Evolutionary conservation across 2,797 vertebrate species (phyloP), one percentile per base, ranked within the genome.

Genomic region (Crocidura indochinensis): DNA sequence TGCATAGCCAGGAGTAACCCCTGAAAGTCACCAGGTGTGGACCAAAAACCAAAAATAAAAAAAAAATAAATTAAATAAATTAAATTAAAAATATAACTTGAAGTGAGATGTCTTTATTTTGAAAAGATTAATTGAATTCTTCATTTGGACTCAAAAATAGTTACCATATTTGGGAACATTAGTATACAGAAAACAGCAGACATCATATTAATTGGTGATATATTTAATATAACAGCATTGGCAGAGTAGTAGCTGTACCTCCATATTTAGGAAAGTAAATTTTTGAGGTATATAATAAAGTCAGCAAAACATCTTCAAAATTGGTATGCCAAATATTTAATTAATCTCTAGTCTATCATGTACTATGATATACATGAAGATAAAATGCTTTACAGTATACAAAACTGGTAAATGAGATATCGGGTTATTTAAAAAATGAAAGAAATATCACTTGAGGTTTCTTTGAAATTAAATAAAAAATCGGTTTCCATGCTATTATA

Each of bases 401-500:
- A 60, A 60, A 60, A 60, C 22, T 60, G 56, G 56, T 60, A 60
- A 60, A 20, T 20, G 22, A 60, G 20, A 44, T 78, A 78, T 3
- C 77, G n/a, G 12, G 20, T 0, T 29, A 81, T 87, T 90, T 80
- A 38, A 44, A 44, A 87, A 92, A 47, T 67, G 9, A 60, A 27
- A 84, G n/a, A 77, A 77, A 75, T 60, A 56, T 46, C 17, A 69
- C 46, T 79, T 75, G 20, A 3, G 38, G 92, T 77, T 47, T 20
- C 67, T 87, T 67, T 82, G 46, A 93, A 91, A 73, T 82, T 75
- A 89, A 86, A 76, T 78, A 27, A 92, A n/a, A 78, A 90, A 78
- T 56, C 86, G 1, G 0, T 3, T 84, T 91, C 87, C 8, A 8
- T 81, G 14, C 15, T 75, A 10, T 83, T 75, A 91, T 74, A 9